Percentiles rank a stretch among this genome's conserved stretches.
These are phyloP conservation scores for Brachionus manjavacas DNA, from an alignment of 1,140 invertebrate genomes.

Conservation along the genomic window DNA sequence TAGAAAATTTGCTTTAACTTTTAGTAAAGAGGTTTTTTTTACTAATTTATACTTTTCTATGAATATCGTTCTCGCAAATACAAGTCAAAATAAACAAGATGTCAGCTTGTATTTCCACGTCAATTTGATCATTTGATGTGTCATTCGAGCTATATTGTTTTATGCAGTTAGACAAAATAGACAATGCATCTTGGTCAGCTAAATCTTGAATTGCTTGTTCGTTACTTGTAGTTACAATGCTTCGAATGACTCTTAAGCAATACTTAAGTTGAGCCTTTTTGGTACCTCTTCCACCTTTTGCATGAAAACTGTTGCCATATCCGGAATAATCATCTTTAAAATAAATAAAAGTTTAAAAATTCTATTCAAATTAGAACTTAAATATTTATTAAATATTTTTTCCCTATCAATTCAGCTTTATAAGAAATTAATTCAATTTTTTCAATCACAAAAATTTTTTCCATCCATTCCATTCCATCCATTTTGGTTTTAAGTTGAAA, in stretches of 20 bases:
- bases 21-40: neutral
- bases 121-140: slow-evolving; percentile 45
- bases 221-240: slow-evolving; percentile 52
- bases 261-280: slow-evolving; percentile 56
- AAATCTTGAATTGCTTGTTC: slow-evolving; percentile 52
- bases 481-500: no score
- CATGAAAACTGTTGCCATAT: slow-evolving; percentile 57
- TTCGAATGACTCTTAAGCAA: slow-evolving; percentile 53
- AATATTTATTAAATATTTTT: no score
- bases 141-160: neutral
- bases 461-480: no score
- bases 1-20: slow-evolving; percentile 37
- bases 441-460: no score
- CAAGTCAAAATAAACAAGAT: slow-evolving; percentile 55
- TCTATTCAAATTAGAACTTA: neutral
- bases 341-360: neutral
- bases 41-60: slow-evolving; percentile 50
- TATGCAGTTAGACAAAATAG: slow-evolving; percentile 47
- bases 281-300: slow-evolving; percentile 54
- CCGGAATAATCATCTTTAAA: slow-evolving; percentile 53
- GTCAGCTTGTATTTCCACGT: slow-evolving; percentile 57
- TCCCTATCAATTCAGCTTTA: no score
- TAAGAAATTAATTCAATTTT: no score
- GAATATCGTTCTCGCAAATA: slow-evolving; percentile 56
- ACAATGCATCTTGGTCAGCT: slow-evolving; percentile 54